Percentiles rank a stretch among this genome's conserved stretches.
Evolutionary conservation across 2,888 invertebrate species (phyloP).

Genomic region (Nineta flava): DNA sequence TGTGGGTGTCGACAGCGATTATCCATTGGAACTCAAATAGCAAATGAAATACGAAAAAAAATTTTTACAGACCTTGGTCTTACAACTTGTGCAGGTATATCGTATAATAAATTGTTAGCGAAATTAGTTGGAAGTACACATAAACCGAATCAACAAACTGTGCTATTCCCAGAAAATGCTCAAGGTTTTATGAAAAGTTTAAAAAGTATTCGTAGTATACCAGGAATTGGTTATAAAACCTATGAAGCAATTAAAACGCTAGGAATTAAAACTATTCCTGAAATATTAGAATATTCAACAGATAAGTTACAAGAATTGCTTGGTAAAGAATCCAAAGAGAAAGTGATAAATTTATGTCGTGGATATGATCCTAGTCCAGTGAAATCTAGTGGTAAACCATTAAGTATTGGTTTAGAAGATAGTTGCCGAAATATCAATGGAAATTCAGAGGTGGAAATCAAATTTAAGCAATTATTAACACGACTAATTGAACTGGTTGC

Average conservation of each 20-base stretch:
- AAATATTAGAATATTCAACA: constrained; percentile 45
- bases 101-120: constrained; percentile 69
- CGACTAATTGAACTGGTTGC: constrained; percentile 53
- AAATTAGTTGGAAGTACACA: constrained; percentile 57
- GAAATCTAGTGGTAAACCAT: constrained; percentile 58
- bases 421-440: constrained; percentile 57
- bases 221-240: constrained; percentile 62
- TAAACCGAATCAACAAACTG: constrained; percentile 73
- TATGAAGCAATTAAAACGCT: constrained; percentile 45
- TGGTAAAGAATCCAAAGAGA: constrained; percentile 49
- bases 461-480: constrained; percentile 48
- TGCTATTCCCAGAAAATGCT: constrained; percentile 53
- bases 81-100: constrained; percentile 68
- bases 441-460: constrained; percentile 56
- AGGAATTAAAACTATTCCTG: constrained; percentile 47
- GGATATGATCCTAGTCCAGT: constrained; percentile 62
- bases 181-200: constrained; percentile 48
- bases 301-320: constrained; percentile 36
- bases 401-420: constrained; percentile 66
- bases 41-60: constrained; percentile 56
- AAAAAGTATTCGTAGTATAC: constrained; percentile 43
- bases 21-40: constrained; percentile 54
- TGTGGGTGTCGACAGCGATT: constrained; percentile 62
- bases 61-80: constrained; percentile 51
- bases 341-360: constrained; percentile 50